phyloP scores from a whole-genome alignment of 2,113 vertebrate genomes.

The Proterorhinus semilunaris region DNA sequence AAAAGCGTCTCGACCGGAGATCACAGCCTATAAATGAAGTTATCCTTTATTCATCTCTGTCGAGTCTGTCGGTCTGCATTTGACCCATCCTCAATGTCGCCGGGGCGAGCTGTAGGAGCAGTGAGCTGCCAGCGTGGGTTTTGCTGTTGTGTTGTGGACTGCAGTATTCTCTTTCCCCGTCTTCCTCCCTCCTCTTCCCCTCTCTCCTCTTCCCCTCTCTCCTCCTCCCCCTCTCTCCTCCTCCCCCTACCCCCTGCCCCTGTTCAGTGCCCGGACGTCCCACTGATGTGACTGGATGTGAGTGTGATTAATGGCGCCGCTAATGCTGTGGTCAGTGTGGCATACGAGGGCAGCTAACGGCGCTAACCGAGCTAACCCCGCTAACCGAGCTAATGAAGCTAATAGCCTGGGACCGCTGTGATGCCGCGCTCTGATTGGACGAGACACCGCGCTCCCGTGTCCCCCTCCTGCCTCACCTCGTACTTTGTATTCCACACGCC shows the following conservation, averaged over 20 bases:
- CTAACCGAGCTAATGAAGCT: conserved; percentile 8
- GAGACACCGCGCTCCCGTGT: conserved; percentile 12
- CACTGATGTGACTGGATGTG: conserved; percentile 49
- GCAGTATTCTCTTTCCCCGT: not conserved
- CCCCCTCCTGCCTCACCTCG: not conserved
- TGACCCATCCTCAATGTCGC: no score
- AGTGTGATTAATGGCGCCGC: conserved; percentile 73
- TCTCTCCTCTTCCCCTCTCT: not conserved
- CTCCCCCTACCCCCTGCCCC: conserved; percentile 17
- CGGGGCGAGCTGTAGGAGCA: no score
- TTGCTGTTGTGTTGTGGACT: no score
- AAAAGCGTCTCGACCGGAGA: no score
- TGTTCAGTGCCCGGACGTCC: conserved; percentile 15
- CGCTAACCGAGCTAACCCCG: conserved; percentile 20
- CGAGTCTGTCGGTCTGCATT: no score
- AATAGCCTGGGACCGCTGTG: conserved; percentile 53
- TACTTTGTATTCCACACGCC: not conserved
- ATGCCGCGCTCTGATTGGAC: conserved; percentile 20
- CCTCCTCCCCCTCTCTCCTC: no score
- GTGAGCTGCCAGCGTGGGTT: no score
- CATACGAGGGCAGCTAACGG: conserved; percentile 52
- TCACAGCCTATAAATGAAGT: no score
- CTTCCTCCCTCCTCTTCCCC: no score
- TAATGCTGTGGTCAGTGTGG: conserved; percentile 68
- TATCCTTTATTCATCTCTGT: no score